phyloP scores from a whole-genome alignment of 2,888 invertebrate species.

The Rhorus exstirpatorius region DNA sequence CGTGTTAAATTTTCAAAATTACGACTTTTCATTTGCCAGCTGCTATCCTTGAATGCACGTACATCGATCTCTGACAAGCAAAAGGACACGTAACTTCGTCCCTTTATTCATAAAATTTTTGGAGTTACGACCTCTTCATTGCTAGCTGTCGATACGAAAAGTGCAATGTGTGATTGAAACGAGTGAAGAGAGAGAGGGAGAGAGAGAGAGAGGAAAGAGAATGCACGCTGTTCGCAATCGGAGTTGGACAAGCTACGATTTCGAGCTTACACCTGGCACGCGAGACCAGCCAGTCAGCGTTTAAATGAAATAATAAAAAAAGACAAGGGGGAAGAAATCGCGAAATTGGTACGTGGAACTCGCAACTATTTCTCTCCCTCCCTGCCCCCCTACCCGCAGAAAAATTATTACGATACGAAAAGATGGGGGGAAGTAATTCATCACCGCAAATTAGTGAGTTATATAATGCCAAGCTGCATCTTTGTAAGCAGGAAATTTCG shows the following conservation, averaged over 20 bases:
- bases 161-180: not conserved
- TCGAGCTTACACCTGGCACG: slow-evolving; percentile 16
- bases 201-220: not conserved
- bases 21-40: not conserved
- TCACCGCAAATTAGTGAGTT: too few relatives aligned
- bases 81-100: not conserved
- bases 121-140: slow-evolving; percentile 1
- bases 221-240: not conserved
- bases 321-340: not conserved
- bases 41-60: too few relatives aligned
- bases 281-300: not conserved
- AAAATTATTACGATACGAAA: too few relatives aligned
- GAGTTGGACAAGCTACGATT: not conserved
- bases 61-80: too few relatives aligned
- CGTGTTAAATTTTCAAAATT: not conserved
- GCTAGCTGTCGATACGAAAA: not conserved
- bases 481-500: too few relatives aligned
- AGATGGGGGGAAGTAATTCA: too few relatives aligned
- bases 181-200: slow-evolving; percentile 4
- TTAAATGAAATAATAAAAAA: not conserved
- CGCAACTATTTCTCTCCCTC: too few relatives aligned
- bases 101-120: not conserved
- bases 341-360: too few relatives aligned
- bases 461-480: too few relatives aligned
- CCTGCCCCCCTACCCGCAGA: too few relatives aligned